Evolutionary conservation across 2,113 vertebrate genomes (phyloP), one percentile per base, ranked within the genome.

Genomic region (Plotosus lineatus): DNA sequence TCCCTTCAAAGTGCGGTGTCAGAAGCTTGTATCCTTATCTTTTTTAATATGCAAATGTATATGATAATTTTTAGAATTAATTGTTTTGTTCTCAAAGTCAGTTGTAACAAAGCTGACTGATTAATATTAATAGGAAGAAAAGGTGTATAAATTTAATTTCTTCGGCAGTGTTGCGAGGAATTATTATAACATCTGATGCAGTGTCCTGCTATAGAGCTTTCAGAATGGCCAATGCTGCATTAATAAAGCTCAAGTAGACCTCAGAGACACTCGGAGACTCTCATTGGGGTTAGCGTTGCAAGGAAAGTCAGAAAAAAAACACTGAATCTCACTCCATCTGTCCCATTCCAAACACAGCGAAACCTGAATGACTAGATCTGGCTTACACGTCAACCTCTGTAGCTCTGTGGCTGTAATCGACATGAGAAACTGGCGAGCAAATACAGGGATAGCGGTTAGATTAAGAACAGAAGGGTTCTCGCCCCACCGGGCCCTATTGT

Each of bases 401-500:
- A 31, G 40, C 40, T 71, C n/a, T 31, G 55, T 19, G 23, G 40
- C 14, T 40, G 51, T 23, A 61, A 77, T 81, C 79, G 77, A 84
- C 82, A 77, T 53, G 17, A 76, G 66, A 66, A 65, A 33, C 38
- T 69, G 42, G 63, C 4, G 15, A 71, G 60, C 50, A 81, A 84
- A 84, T 79, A 75, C 48, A 68, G 73, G 28, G 36, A 26, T 33
- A 51, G 72, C 65, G 23, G 56, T 69, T 51, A 19, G 73, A 80
- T 76, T 84, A 80, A 84, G 78, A 71, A 77, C 56, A 58, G 51
- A 71, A 74, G 51, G 65, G 44, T 75, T 38, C 55, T 72, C 38
- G 61, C 48, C 26, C 69, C 66, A 77, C 83, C 79, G 74, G 79
- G 61, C 56, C 51, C 76, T 42, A 74, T 81, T 84, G 75, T 84